Evolutionary conservation across 2,113 vertebrate species (phyloP).

Genomic region (Ammodytes marinus): DNA sequence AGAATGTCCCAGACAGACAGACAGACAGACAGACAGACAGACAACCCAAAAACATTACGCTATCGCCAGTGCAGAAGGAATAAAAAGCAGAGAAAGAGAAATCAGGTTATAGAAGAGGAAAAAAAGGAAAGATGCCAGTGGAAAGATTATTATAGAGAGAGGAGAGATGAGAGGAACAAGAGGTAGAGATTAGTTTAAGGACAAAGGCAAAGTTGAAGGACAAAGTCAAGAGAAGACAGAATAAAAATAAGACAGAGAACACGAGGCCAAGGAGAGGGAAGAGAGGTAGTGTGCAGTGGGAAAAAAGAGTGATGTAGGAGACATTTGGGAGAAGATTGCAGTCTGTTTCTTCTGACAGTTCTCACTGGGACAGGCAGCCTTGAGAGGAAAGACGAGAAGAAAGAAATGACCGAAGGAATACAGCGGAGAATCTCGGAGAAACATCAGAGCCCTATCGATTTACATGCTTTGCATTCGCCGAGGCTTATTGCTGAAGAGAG

Average conservation of each 20-base stretch:
- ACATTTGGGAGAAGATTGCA: slow-evolving; percentile 49
- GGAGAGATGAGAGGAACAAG: slow-evolving; percentile 2
- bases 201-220: slow-evolving; percentile 38
- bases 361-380: slow-evolving; percentile 42
- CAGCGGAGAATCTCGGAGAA: slow-evolving; percentile 38
- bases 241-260: slow-evolving; percentile 37
- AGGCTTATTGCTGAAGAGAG: slow-evolving; percentile 42
- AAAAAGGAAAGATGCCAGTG: background rate
- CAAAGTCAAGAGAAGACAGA: slow-evolving; percentile 28
- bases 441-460: slow-evolving; percentile 68
- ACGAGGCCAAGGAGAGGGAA: slow-evolving; percentile 10
- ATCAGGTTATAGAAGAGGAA: background rate
- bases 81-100: background rate
- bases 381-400: slow-evolving; percentile 49
- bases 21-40: too few species aligned
- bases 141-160: slow-evolving; percentile 14
- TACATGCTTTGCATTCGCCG: slow-evolving; percentile 43
- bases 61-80: too few species aligned
- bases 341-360: slow-evolving; percentile 39
- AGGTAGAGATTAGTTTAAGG: slow-evolving; percentile 19
- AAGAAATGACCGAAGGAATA: slow-evolving; percentile 41
- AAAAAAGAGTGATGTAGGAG: background rate
- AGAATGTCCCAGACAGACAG: too few species aligned
- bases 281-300: background rate
- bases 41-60: too few species aligned